phyloP scores from a whole-genome alignment of 1,140 invertebrate genomes.

The Zaprionus vittiger region DNA sequence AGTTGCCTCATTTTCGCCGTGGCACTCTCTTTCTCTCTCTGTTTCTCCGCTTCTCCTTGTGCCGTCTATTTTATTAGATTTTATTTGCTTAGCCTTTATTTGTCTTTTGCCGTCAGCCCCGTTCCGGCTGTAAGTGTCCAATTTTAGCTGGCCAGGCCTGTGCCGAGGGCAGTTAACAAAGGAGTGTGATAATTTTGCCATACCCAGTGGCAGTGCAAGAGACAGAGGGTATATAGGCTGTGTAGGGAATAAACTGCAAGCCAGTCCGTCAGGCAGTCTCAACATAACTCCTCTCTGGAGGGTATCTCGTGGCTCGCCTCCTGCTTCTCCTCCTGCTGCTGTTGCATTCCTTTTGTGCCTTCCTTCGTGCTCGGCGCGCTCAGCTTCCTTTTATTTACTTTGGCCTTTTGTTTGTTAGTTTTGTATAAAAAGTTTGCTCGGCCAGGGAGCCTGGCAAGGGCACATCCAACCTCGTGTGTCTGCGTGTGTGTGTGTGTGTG shows the following conservation, averaged over 20 bases:
- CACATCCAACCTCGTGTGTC: background rate
- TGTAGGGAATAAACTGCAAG: background rate
- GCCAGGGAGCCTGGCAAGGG: constrained; percentile 20
- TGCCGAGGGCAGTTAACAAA: constrained; percentile 20
- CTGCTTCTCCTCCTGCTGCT: constrained; percentile 38
- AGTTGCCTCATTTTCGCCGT: constrained; percentile 67
- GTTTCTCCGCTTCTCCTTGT: constrained; percentile 49
- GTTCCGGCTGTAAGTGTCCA: constrained; percentile 62
- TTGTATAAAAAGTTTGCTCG: constrained; percentile 62
- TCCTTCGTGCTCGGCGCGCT: constrained; percentile 45
- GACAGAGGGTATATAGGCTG: background rate
- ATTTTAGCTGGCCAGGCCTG: constrained; percentile 53
- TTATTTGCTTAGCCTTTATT: constrained; percentile 82
- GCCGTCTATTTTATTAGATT: constrained; percentile 77
- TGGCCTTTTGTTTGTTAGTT: constrained; percentile 76
- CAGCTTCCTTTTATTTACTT: constrained; percentile 66
- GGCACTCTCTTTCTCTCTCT: constrained; percentile 32
- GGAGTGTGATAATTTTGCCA: constrained; percentile 52
- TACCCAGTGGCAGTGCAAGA: background rate
- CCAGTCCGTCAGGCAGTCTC: background rate
- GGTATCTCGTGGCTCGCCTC: constrained; percentile 22
- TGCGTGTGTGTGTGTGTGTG: constrained; percentile 30
- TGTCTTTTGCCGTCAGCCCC: constrained; percentile 62
- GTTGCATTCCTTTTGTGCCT: constrained; percentile 45
- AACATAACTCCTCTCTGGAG: constrained; percentile 5